A percentile compares a stretch with the other conserved stretches of the same genome.
These are phyloP conservation scores for Hemibates koningsi DNA, from an alignment of 2,113 vertebrate species.

Conservation along the genomic window DNA sequence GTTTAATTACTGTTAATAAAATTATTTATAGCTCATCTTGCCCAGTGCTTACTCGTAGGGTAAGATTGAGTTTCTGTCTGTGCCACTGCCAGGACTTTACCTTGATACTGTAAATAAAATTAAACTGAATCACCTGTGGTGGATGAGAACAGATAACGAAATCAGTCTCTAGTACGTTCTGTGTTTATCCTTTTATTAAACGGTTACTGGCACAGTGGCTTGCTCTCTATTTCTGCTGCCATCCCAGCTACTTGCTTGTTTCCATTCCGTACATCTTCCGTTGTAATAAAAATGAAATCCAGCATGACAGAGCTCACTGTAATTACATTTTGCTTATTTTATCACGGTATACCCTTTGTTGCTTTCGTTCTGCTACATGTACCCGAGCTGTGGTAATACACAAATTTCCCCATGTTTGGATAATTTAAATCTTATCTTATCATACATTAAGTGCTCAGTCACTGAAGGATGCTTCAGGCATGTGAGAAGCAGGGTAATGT, in stretches of 20 bases:
- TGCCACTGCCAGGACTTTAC: background rate
- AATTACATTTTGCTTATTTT: background rate
- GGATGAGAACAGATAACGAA: background rate
- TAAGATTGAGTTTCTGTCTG: background rate
- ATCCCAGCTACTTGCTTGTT: background rate
- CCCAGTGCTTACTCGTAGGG: background rate
- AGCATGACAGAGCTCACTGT: background rate
- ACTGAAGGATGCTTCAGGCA: background rate
- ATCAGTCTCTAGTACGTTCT: background rate
- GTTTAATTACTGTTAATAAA: background rate
- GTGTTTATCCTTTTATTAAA: background rate
- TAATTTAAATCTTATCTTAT: background rate
- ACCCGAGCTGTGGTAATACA: background rate
- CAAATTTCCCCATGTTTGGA: background rate
- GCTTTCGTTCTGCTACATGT: background rate
- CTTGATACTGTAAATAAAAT: background rate
- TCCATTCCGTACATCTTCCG: rapidly evolving
- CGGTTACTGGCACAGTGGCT: background rate
- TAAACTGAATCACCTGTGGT: background rate
- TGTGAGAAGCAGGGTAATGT: background rate
- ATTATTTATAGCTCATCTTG: background rate
- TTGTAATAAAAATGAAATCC: background rate
- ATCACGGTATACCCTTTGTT: background rate
- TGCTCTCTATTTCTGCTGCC: background rate
- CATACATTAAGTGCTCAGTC: background rate